Evolutionary conservation across 2,797 vertebrate genomes (phyloP).

Genomic region (Ambastaia sidthimunki): DNA sequence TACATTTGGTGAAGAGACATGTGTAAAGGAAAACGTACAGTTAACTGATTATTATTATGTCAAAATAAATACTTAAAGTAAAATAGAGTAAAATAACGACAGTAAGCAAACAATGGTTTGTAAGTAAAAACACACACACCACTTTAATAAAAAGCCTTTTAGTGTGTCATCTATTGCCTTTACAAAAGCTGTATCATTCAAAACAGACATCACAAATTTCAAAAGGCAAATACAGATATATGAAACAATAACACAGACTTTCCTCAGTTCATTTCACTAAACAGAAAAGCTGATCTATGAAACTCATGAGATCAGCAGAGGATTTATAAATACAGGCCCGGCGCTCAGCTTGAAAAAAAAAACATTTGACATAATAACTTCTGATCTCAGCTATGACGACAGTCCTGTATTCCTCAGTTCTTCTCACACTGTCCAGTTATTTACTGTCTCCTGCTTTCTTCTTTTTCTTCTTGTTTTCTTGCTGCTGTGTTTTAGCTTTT

Average conservation of each 20-base stretch:
- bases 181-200: not conserved
- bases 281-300: not conserved
- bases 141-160: not conserved
- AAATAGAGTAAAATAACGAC: too few species aligned
- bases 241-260: not conserved
- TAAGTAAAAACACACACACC: conserved; percentile 12
- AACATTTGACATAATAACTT: not conserved
- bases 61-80: too few species aligned
- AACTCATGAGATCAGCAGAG: not conserved
- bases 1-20: too few species aligned
- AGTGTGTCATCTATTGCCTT: conserved; percentile 1
- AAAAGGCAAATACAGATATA: conserved; percentile 22
- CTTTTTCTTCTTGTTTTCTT: conserved; percentile 49
- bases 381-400: not conserved
- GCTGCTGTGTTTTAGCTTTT: conserved; percentile 69
- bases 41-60: too few species aligned
- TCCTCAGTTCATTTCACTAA: not conserved
- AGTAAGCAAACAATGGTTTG: not conserved
- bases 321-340: not conserved
- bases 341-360: not conserved
- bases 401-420: conserved; percentile 10
- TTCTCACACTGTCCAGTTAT: not conserved
- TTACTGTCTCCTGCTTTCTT: conserved; percentile 64
- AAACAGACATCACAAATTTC: conserved; percentile 4
- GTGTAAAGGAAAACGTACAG: too few species aligned